Base-by-base conservation (phyloP, 2,113 vertebrate species). In the Prinia subflava region DNA sequence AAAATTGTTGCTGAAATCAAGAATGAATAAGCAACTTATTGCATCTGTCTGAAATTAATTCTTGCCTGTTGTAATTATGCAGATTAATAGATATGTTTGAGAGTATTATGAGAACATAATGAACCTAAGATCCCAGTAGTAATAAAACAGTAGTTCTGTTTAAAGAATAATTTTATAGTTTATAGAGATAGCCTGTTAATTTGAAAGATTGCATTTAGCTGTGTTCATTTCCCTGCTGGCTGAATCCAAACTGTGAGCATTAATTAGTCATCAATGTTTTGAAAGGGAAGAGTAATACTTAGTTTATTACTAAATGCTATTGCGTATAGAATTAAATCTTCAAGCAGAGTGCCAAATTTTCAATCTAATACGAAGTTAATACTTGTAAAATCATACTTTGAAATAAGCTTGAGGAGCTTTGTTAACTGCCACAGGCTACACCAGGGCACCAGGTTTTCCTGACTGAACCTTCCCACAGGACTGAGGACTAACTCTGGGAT, bases 211-310 rank as follows among this genome's bases (percentile, higher is more conserved):
- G 22, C 33, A 30, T 81, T 92, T 88, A 73, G 71, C 78, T 65
- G 21, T 73, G 65, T 64, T 95, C 64, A 86, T 91, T 94, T 92
- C 94, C 89, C 89, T 92, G 52, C 52, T 94, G 94, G 84, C 77
- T 92, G 93, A 83, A 91, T 94, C 85, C 92, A 71, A 94, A 94
- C 81, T 88, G 84, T 86, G 56, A 93, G 33, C 56, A 53, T 82
- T 96, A 96, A 96, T 96, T 95, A 95, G 90, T 76, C 74, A 95
- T 62, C 65, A 30, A 27, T 91, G 75, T 94, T 91, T 92, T 79
- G 62, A 73, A 94, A 92, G 31, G 31, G 52, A 57, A 81, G 68
- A 87, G 33, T 75, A 87, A 86, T 93, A 79, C 84, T 94, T 74
- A 90, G 75, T 85, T 90, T 92, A 87, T 96, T 95, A 77, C 63